Percentiles rank a stretch among this genome's conserved stretches.
Evolutionary conservation across 2,888 invertebrate genomes (phyloP).

Genomic region (Priocnemis perturbator): DNA sequence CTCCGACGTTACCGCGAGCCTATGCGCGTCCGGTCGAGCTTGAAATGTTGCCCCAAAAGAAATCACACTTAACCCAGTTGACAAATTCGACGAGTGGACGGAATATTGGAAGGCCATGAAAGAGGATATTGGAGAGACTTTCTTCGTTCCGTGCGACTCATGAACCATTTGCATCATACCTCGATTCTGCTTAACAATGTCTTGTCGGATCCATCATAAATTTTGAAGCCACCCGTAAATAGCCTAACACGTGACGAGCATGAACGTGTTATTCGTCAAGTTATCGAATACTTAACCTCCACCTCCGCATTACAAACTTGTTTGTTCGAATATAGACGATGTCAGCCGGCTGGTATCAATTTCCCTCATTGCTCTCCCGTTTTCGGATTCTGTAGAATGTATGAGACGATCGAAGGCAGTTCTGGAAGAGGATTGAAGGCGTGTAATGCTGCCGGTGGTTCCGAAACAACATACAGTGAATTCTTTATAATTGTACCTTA

Average conservation of each 20-base stretch:
- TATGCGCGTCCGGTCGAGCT: conserved; percentile 1
- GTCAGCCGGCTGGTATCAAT: not conserved
- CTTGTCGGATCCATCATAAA: no score
- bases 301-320: no score
- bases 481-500: no score
- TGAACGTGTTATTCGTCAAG: no score
- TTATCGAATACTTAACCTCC: no score
- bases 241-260: no score
- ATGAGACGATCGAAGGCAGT: conserved; percentile 53
- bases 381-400: conserved; percentile 49
- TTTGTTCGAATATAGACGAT: not conserved
- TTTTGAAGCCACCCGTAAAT: no score
- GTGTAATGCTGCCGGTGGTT: conserved; percentile 8
- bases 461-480: conserved; percentile 43
- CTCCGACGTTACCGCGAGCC: conserved; percentile 8
- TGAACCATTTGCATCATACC: no score
- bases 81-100: conserved; percentile 34
- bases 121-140: no score
- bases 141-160: no score
- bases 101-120: not conserved
- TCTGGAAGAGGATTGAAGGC: not conserved
- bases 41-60: conserved; percentile 40
- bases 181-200: no score
- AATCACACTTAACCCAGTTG: conserved; percentile 45
- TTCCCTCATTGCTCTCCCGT: not conserved